Conservation (phyloP, 2,113 vertebrate species). For the Phaethornis superciliosus region DNA sequence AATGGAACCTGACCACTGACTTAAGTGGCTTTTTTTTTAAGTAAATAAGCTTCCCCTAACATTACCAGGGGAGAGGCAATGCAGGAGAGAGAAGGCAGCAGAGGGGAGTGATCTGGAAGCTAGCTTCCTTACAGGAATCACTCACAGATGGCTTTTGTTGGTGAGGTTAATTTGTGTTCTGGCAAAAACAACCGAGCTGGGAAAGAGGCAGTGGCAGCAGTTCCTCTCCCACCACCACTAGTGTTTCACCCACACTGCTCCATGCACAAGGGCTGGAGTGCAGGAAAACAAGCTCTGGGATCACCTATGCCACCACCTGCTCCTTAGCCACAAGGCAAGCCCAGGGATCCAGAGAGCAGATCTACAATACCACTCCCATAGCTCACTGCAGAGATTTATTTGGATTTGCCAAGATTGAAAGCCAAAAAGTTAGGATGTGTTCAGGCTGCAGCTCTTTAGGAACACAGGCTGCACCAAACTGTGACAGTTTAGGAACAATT, state of each 20-base stretch:
- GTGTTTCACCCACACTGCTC: neutral
- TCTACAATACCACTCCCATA: neutral
- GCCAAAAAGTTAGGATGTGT: too few relatives aligned
- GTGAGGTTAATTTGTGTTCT: neutral
- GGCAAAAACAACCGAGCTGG: neutral
- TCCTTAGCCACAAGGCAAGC: neutral
- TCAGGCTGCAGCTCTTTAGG: slow-evolving; percentile 2
- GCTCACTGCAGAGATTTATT: neutral
- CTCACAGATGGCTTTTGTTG: neutral
- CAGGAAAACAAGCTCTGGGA: neutral
- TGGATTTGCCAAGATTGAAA: neutral
- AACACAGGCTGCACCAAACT: neutral
- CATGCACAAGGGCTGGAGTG: neutral
- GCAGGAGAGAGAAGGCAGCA: neutral
- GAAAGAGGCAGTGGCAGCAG: rapidly evolving
- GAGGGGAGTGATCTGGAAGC: neutral
- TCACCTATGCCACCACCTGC: rapidly evolving
- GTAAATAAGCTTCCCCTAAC: neutral
- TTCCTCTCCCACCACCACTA: neutral
- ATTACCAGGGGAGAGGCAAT: neutral
- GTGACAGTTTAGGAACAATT: slow-evolving; percentile 32
- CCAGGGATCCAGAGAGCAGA: neutral
- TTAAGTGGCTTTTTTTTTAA: neutral
- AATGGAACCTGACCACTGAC: rapidly evolving
- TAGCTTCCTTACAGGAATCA: neutral